Base-by-base conservation (phyloP, 2,797 vertebrate species). In the Epinephelus malabaricus region DNA sequence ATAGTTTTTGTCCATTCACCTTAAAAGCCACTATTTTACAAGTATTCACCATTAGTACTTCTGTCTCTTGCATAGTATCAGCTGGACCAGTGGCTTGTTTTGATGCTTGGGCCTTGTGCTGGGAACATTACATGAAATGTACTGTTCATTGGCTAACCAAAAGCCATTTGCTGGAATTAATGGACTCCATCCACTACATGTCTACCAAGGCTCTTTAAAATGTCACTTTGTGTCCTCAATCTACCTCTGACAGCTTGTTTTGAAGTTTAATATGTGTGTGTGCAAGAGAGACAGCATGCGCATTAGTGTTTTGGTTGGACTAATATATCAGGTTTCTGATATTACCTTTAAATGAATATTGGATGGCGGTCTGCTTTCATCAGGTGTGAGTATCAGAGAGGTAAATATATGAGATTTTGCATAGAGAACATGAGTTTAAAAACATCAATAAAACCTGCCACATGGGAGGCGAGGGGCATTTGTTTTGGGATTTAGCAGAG, bases 71-170 rank as follows among this genome's bases (percentile, higher is more conserved):
- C 5, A 47, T 54, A 18, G 25, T 10, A 12, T 54, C 5, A 18
- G 30, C 34, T 45, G 54, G 34, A 34, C 30, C 72, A 34, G 49
- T 18, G 54, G 73, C 61, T 74, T 88, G 85, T 86, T 90, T 84
- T 90, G 81, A 73, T 65, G 69, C 51, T 68, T 27, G 50, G 40
- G 74, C 27, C 63, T 66, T 68, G 69, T 86, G 92, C 87, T 86
- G 82, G 81, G 84, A 92, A 90, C 89, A 90, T 90, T 90, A 76
- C 15, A 79, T 83, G 30, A 88, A 86, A 88, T 83, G 61, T 73
- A 38, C 62, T 25, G 1, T 83, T 88, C 49, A 84, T 71, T 84
- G 80, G 45, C 47, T 18, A 72, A 55, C 60, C 1, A 6, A 62
- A 78, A 88, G 69, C 69, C 40, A 85, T 85, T 84, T 80, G 53